phyloP scores from a whole-genome alignment of 2,113 vertebrate species.

The Sinocyclocheilus anophthalmus region DNA sequence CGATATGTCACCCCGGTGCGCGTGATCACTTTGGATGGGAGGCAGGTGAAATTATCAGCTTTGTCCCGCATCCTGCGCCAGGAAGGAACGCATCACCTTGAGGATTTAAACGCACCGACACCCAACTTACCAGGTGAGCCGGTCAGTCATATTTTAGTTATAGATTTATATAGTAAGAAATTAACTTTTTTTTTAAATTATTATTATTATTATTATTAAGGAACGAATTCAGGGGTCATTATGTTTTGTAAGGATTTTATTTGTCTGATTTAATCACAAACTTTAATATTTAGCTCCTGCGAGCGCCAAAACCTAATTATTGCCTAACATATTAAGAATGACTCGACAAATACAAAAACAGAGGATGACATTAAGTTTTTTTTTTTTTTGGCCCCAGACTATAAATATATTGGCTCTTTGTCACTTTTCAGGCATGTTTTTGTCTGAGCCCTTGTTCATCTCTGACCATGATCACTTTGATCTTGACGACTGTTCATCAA shows the following conservation, averaged over 20 bases:
- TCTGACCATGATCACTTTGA: background rate
- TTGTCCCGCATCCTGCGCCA: conserved; percentile 49
- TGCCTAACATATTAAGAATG: background rate
- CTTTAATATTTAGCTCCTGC: background rate
- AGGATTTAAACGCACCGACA: conserved; percentile 30
- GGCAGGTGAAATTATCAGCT: conserved; percentile 48
- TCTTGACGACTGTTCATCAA: background rate
- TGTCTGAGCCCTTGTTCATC: background rate
- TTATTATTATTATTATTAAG: background rate
- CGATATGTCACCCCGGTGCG: conserved; percentile 47
- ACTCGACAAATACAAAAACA: background rate
- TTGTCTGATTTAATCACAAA: background rate
- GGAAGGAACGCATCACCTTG: conserved; percentile 41
- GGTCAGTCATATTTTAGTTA: background rate
- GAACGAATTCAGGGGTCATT: background rate
- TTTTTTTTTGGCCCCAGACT: background rate
- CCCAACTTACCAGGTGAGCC: conserved; percentile 48
- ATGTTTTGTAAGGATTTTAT: no score
- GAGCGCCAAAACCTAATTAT: background rate
- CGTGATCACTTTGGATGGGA: conserved; percentile 40
- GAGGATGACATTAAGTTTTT: background rate
- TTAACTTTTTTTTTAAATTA: background rate
- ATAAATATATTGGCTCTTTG: background rate
- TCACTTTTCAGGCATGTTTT: background rate
- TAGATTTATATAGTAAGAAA: background rate